Evolutionary conservation across 2,113 vertebrate species (phyloP), one percentile per base, ranked within the genome.

Genomic region (Sorex fumeus): DNA sequence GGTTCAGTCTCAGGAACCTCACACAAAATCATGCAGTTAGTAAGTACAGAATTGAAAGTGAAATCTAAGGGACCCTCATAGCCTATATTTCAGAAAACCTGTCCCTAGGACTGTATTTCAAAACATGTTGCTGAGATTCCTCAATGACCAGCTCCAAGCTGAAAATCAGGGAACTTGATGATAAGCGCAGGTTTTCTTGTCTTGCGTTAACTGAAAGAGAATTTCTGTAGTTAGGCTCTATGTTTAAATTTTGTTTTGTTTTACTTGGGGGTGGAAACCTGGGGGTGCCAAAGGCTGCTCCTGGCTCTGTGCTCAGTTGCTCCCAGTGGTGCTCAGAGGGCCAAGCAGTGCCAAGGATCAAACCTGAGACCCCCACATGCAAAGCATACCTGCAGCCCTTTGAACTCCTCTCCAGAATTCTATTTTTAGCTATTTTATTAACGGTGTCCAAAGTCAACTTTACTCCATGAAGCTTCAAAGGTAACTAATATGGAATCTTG

Each of bases 351-450:
- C 47, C 47, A 50, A 9, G 47, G 13, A 12, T 50, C 47, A 50
- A 50, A 50, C 47, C 47, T 50, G 13, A 13, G 10, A 50, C 13
- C 47, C 47, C 57, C 57, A 60, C 21, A 21, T 60, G 57, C 57
- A 60, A 13, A 18, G 3, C 13, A 60, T 21, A 4, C 60, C 9
- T 23, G 60, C 60, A 23, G 16, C 19, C 60, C 18, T 25, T 25
- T 25, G 25, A 62, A 40, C 40, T 40, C 7, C 60, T 62, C 60
- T 45, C 28, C 16, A 69, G 71, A 71, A 57, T 57, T 82, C 1
- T 88, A 60, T 86, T 82, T 93, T 89, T 91, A 88, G 66, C 15
- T 45, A 89, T 36, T 21, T 50, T 25, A 25, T 87, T 82, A 79
- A 64, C 25, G 8, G 43, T 88, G 74, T 77, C 40, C 18, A 16